These are phyloP conservation scores for Mycteria americana DNA, from an alignment of 2,797 vertebrate species.

Conservation along the genomic window DNA sequence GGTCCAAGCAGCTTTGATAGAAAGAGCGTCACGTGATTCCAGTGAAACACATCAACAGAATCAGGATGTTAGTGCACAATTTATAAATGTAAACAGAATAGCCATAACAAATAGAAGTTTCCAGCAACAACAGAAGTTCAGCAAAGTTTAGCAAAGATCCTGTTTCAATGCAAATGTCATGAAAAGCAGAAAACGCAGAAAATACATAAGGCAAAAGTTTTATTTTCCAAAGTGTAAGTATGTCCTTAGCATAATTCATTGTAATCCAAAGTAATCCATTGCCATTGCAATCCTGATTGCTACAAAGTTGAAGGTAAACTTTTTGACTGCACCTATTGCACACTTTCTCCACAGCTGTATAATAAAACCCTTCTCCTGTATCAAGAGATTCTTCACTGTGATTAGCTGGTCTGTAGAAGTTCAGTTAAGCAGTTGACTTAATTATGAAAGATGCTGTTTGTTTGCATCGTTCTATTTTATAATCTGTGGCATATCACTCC, in stretches of 20 bases:
- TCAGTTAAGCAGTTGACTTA: constrained; percentile 6
- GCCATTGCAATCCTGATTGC: constrained; percentile 15
- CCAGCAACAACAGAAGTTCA: neutral
- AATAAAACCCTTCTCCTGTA: constrained; percentile 36
- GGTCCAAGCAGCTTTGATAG: neutral
- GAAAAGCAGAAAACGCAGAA: neutral
- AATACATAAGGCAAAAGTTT: neutral
- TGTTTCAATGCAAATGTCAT: neutral
- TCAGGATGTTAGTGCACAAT: neutral
- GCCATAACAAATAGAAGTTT: neutral
- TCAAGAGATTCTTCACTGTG: constrained; percentile 31
- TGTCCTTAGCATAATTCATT: neutral
- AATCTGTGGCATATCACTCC: constrained; percentile 89
- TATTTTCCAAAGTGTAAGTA: neutral
- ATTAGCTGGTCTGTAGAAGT: constrained; percentile 33
- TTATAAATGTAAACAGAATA: neutral
- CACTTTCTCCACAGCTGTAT: constrained; percentile 12
- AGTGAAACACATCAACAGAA: neutral
- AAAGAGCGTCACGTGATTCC: neutral
- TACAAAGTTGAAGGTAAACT: constrained; percentile 43
- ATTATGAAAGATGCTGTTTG: neutral
- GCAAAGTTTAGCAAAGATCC: neutral
- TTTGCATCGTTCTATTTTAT: constrained; percentile 70
- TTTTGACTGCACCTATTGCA: constrained; percentile 53
- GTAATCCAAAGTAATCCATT: neutral